Conservation (phyloP, 2,888 invertebrate species). For the Reticulitermes lucifugus region DNA sequence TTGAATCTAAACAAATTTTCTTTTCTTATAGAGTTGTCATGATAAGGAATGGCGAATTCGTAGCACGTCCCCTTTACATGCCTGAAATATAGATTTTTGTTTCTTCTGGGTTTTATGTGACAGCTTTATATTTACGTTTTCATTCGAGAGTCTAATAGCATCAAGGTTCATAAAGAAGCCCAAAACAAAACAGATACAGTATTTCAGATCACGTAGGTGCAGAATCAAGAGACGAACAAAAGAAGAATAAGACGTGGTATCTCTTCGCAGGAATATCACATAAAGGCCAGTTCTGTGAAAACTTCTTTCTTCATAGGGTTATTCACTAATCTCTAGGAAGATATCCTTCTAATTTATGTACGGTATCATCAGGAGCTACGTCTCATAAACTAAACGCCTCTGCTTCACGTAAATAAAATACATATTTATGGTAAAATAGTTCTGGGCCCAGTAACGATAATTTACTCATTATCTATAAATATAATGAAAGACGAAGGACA, state of each 20-base stretch:
- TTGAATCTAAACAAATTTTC: not conserved
- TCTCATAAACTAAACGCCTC: not conserved
- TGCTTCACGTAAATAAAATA: not conserved
- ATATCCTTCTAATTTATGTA: not conserved
- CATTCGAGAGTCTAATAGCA: constrained; percentile 6
- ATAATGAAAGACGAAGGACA: no score
- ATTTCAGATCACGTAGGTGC: not conserved
- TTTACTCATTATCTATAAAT: no score
- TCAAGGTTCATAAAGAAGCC: not conserved
- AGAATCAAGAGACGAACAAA: not conserved
- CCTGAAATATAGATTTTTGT: constrained; percentile 1
- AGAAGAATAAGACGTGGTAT: not conserved
- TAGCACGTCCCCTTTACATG: not conserved
- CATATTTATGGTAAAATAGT: not conserved
- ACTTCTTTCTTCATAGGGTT: not conserved
- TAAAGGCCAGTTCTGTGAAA: not conserved
- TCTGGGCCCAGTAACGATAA: not conserved
- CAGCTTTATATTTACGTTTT: not conserved
- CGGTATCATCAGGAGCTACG: not conserved
- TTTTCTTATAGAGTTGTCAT: not conserved
- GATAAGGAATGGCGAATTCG: not conserved
- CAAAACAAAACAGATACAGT: not conserved
- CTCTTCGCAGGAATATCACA: not conserved
- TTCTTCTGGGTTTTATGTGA: not conserved
- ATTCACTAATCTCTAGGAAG: not conserved